Evolutionary conservation across 2,113 vertebrate species (phyloP), one percentile per base, ranked within the genome.

Genomic region (Regulus satrapa): DNA sequence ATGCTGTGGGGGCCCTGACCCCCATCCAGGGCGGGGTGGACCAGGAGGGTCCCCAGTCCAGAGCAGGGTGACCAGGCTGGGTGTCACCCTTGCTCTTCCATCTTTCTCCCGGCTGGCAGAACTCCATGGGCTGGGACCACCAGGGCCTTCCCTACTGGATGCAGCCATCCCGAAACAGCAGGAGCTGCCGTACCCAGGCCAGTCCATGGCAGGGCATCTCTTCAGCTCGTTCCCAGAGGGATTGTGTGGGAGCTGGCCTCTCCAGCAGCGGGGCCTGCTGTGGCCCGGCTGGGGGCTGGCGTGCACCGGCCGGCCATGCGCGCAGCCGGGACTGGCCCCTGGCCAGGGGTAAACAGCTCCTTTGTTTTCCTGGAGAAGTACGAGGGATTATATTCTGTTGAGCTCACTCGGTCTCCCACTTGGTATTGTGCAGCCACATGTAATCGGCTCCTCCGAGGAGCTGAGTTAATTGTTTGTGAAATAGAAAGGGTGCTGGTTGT

Each of bases 331-430:
- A n/a, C 78, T 95, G 89, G 89, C 89, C 16, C 38, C 59, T 10
- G 89, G 74, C 95, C 86, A 89, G 64, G 62, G 79, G 76, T 20
- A 85, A 92, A 76, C 31, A 54, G 88, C 92, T 80, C 80, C 84
- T 95, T 93, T 95, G 88, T 94, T 88, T 69, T 87, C 77, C 77
- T 11, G 13, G 49, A 72, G 88, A 55, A 84, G 45, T 46, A 41
- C 6, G 14, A 64, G 76, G 85, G 86, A 77, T 95, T 91, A 66
- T 87, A 62, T 94, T 80, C 68, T 26, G 28, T 76, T 81, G 88
- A 93, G 86, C 86, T 92, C 81, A 5, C 77, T 86, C 13, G 4
- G 46, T 78, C 88, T 92, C 85, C 83, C 67, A 31, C 81, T 84
- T 43, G 17, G 38, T 41, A 32, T 38, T 91, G 77, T 80, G 68